These are phyloP conservation scores for Heteromormyrus szaboi DNA, from an alignment of 2,797 vertebrate genomes.

Conservation along the genomic window DNA sequence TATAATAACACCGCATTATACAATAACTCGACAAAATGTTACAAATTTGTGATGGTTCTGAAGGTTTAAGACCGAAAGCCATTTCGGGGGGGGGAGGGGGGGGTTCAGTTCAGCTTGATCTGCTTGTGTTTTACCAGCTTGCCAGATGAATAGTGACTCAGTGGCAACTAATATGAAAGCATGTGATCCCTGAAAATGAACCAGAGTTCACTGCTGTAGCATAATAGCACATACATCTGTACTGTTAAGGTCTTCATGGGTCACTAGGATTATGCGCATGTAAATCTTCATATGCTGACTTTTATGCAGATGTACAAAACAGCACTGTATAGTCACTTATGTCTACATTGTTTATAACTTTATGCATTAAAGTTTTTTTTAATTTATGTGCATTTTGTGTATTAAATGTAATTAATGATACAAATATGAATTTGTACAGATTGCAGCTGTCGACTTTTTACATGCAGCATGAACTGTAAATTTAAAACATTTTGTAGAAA, in stretches of 20 bases:
- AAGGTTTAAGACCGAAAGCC: not conserved
- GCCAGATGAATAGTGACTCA: not conserved
- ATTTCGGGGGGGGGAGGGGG: not conserved
- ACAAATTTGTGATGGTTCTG: not conserved
- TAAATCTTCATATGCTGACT: not conserved
- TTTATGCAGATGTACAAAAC: constrained; percentile 19
- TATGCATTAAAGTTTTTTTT: constrained; percentile 7
- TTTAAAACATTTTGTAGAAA: not conserved
- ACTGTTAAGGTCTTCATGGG: not conserved
- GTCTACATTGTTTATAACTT: constrained; percentile 18
- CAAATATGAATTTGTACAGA: constrained; percentile 1
- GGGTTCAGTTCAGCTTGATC: not conserved
- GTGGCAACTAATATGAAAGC: not conserved
- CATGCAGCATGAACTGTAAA: not conserved
- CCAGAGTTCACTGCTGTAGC: not conserved
- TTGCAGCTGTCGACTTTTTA: not conserved
- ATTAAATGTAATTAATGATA: not conserved
- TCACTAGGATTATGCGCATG: not conserved
- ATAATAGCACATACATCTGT: not conserved
- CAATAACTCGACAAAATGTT: not conserved
- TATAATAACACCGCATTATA: not conserved
- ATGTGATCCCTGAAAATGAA: not conserved
- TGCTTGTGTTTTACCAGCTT: constrained; percentile 4
- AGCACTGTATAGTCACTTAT: not conserved
- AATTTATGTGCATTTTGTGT: constrained; percentile 30